Base-by-base conservation (phyloP, 2,888 invertebrate genomes). In the Drosophila fungiperda region DNA sequence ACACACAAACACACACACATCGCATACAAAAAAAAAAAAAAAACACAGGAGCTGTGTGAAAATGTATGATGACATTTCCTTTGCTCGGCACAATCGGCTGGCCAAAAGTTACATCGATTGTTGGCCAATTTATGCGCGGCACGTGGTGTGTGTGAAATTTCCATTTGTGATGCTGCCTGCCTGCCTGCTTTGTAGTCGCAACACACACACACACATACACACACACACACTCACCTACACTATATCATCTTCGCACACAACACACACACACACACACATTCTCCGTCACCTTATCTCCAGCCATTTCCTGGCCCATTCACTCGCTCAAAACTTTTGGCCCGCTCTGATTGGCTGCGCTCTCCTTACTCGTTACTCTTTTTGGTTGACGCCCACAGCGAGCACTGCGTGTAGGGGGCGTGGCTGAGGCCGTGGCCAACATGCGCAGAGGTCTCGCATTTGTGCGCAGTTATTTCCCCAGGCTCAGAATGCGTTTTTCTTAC, bases 81-180 rank as follows among this genome's bases (percentile, higher is more conserved):
- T 60, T 72, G 57, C 80, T 49, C 26, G 60, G 54, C 52, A 17
- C 55, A 63, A 70, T 53, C 61, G 61, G 58, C 68, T 69, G 82
- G 73, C 87, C 78, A 82, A 88, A 90, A 87, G 91, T 85, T 85
- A 86, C 90, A 82, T 83, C 83, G 87, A 81, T 86, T 81, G 80
- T 76, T 80, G 76, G 73, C 77, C 87, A 83, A 90, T 91, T 91
- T 92, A 92, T 92, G 91, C 89, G 81, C 77, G 79, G 91, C 92
- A 91, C 91, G 92, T 91, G 92, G 86, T 90, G 74, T 78, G 70
- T 77, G 80, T 74, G 78, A 72, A 78, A 74, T 83, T 75, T 83
- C 58, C 81, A 81, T 80, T 81, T 80, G 78, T 65, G 72, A 54
- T 54, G 75, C 82, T 66, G 62, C 55, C 50, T 45, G 67, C 62